Evolutionary conservation across 2,113 vertebrate genomes (phyloP).

Genomic region (Stigmatopora argus): DNA sequence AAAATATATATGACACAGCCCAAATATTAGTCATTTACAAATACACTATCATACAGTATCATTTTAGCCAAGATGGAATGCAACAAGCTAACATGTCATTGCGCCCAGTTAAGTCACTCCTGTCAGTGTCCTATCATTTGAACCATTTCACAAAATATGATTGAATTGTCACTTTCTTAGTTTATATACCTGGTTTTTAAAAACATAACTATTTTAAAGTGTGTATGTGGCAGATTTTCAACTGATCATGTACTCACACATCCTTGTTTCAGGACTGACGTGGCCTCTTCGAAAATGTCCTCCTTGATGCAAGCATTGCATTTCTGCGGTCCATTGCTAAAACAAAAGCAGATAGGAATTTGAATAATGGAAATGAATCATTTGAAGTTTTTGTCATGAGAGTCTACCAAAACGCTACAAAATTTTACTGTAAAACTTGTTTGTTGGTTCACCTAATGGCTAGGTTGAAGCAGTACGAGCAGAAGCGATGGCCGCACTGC

Average conservation of each 20-base stretch:
- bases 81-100: too few species aligned
- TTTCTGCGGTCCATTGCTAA: constrained; percentile 87
- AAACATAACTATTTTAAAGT: too few species aligned
- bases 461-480: constrained; percentile 82
- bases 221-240: too few species aligned
- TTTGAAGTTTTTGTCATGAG: background rate
- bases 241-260: constrained; percentile 73
- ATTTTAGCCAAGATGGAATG: too few species aligned
- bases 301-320: constrained; percentile 91
- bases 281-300: constrained; percentile 87
- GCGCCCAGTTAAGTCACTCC: too few species aligned
- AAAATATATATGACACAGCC: too few species aligned
- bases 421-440: background rate
- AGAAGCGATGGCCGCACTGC: constrained; percentile 96
- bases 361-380: background rate
- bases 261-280: constrained; percentile 82
- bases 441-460: constrained; percentile 55
- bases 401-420: background rate
- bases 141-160: too few species aligned
- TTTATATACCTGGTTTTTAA: too few species aligned
- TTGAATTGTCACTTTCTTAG: too few species aligned
- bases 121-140: too few species aligned
- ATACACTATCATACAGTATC: too few species aligned
- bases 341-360: constrained; percentile 5
- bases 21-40: too few species aligned